Conservation (phyloP, 1,140 invertebrate species). For the Adelges cooleyi region DNA sequence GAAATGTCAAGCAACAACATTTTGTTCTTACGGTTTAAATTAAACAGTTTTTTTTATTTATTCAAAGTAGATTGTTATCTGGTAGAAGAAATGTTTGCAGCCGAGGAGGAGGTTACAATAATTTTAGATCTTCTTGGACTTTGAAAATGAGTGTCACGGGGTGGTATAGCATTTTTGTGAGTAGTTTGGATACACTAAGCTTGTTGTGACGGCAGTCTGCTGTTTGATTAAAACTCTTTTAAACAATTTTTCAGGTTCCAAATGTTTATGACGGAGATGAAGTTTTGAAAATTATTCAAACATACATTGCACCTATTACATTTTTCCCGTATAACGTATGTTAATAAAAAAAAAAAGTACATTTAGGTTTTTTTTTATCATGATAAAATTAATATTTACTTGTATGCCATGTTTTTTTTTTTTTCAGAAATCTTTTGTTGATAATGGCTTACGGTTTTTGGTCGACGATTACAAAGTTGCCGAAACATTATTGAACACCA, state of each 20-base stretch:
- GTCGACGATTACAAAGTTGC: conserved; percentile 12
- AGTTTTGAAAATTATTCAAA: conserved; percentile 22
- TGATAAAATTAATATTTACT: neutral
- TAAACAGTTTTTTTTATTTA: neutral
- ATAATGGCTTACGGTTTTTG: conserved; percentile 20
- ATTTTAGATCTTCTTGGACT: neutral
- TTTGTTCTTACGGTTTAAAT: neutral
- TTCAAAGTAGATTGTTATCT: neutral
- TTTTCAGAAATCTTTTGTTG: conserved; percentile 6
- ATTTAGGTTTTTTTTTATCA: too few species aligned
- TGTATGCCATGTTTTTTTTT: neutral
- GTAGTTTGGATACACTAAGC: neutral
- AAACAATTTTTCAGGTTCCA: conserved; percentile 9
- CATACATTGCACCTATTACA: neutral
- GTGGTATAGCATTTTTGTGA: conserved; percentile 18
- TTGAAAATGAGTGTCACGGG: conserved; percentile 13
- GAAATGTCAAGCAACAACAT: neutral
- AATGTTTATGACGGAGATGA: conserved; percentile 15
- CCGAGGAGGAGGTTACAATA: neutral
- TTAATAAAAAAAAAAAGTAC: too few species aligned
- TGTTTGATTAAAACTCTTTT: neutral
- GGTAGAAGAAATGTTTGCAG: neutral
- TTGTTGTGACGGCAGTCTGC: neutral
- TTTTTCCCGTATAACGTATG: conserved; percentile 16
- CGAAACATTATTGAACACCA: conserved; percentile 2